A percentile compares a stretch with the other conserved stretches of the same genome.
These are phyloP conservation scores for Orthosia incerta DNA, from an alignment of 2,888 invertebrate genomes.

Conservation along the genomic window DNA sequence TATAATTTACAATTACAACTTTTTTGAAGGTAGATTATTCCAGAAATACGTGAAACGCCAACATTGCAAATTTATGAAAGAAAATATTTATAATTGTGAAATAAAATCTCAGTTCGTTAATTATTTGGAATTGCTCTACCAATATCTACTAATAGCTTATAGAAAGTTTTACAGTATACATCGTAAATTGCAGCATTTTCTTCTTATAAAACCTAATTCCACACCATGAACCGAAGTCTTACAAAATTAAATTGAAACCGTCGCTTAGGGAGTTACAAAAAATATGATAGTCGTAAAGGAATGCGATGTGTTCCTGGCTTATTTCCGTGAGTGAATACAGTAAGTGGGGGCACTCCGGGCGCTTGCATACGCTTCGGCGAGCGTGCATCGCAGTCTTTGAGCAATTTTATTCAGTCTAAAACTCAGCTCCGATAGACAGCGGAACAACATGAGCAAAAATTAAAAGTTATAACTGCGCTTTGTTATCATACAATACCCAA, in stretches of 20 bases:
- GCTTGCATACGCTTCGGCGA: slow-evolving; percentile 65
- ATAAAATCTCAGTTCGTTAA: background rate
- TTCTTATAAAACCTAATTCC: background rate
- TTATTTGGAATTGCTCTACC: background rate
- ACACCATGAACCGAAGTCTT: background rate
- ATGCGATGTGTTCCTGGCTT: slow-evolving; percentile 53
- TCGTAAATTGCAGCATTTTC: background rate
- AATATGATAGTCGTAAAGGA: slow-evolving; percentile 49
- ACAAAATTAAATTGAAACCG: slow-evolving; percentile 43
- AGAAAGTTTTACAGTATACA: background rate
- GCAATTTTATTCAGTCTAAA: slow-evolving; percentile 65
- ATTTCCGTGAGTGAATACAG: slow-evolving; percentile 60
- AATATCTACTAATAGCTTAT: background rate
- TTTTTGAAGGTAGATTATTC: background rate
- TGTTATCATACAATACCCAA: slow-evolving; percentile 47
- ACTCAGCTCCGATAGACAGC: slow-evolving; percentile 52
- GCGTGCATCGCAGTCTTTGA: slow-evolving; percentile 66
- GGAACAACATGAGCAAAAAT: slow-evolving; percentile 42
- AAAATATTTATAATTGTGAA: background rate
- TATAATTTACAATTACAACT: background rate
- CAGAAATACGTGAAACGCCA: background rate
- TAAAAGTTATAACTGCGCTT: slow-evolving; percentile 48
- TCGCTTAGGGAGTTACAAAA: slow-evolving; percentile 29
- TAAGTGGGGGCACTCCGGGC: slow-evolving; percentile 64
- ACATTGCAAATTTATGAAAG: background rate